Evolutionary conservation across 2,113 vertebrate genomes (phyloP).

Genomic region (Cyprinodon tularosa): DNA sequence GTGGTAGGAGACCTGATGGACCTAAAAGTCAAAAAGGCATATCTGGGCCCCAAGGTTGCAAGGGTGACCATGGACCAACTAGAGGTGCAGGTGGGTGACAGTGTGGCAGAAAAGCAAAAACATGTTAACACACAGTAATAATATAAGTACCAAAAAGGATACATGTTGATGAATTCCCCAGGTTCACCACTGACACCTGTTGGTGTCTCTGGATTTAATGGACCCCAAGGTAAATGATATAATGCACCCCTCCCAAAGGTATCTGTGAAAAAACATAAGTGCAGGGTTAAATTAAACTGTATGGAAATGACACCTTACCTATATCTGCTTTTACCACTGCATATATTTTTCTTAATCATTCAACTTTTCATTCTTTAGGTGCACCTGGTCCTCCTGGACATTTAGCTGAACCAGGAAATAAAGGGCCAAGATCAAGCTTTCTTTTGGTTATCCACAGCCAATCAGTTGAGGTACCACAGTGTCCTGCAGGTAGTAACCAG

Average conservation of each 20-base stretch:
- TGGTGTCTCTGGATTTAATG: slow-evolving; percentile 56
- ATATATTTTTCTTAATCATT: not conserved
- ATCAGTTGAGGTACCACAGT: slow-evolving; percentile 55
- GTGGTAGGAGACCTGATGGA: slow-evolving; percentile 35
- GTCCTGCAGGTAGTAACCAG: slow-evolving; percentile 44
- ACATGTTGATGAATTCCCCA: too few relatives aligned
- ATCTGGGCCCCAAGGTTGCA: slow-evolving; percentile 48
- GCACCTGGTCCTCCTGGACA: slow-evolving; percentile 54
- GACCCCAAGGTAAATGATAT: slow-evolving; percentile 57
- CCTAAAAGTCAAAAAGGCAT: slow-evolving; percentile 43
- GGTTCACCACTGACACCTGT: not conserved
- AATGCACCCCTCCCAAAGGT: not conserved
- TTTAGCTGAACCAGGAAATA: slow-evolving; percentile 36
- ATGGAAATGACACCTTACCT: not conserved
- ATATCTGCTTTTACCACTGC: not conserved
- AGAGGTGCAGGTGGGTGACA: slow-evolving; percentile 48
- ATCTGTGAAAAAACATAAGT: not conserved
- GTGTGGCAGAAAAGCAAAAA: not conserved
- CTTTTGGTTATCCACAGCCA: slow-evolving; percentile 71
- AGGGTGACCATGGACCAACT: slow-evolving; percentile 41
- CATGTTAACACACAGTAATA: not conserved
- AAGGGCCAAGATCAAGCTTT: slow-evolving; percentile 27
- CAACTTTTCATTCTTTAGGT: slow-evolving; percentile 34
- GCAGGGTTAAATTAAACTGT: not conserved
- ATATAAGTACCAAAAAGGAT: not conserved